These are phyloP conservation scores for Ceyx margarethae DNA, from an alignment of 2,113 vertebrate genomes.

Conservation along the genomic window DNA sequence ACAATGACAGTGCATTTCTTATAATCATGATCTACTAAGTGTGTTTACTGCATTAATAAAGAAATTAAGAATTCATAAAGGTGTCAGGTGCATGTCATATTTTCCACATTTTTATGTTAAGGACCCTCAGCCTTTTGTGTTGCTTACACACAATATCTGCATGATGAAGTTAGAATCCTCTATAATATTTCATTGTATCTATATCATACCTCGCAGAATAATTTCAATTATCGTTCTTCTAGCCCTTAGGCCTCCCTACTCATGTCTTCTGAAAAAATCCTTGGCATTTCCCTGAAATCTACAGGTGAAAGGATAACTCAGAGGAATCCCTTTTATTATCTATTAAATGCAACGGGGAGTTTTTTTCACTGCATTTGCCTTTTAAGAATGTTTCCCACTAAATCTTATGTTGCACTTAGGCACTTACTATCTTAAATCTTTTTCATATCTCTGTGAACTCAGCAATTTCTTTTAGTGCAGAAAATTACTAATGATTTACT, in stretches of 20 bases:
- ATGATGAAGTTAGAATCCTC: neutral
- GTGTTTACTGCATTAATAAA: neutral
- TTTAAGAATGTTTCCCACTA: constrained; percentile 31
- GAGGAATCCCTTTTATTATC: constrained; percentile 37
- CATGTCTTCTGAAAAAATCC: neutral
- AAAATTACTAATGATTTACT: constrained; percentile 61
- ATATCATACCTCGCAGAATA: neutral
- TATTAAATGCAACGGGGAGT: constrained; percentile 28
- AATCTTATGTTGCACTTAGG: constrained; percentile 25
- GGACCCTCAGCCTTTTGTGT: neutral
- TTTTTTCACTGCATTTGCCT: constrained; percentile 32
- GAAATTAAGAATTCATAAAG: neutral
- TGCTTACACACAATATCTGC: neutral
- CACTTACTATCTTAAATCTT: constrained; percentile 54
- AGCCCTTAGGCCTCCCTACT: neutral
- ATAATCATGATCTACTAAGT: neutral
- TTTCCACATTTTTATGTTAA: neutral
- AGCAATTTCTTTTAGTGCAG: constrained; percentile 41
- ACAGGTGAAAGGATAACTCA: constrained; percentile 35
- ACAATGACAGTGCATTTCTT: neutral
- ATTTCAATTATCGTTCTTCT: constrained; percentile 2
- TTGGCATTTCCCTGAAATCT: constrained; percentile 40
- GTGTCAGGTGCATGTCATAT: neutral
- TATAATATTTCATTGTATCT: neutral
- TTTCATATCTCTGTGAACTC: constrained; percentile 46